Base-by-base conservation (phyloP, 1,140 invertebrate genomes). In the Idris sp. region DNA sequence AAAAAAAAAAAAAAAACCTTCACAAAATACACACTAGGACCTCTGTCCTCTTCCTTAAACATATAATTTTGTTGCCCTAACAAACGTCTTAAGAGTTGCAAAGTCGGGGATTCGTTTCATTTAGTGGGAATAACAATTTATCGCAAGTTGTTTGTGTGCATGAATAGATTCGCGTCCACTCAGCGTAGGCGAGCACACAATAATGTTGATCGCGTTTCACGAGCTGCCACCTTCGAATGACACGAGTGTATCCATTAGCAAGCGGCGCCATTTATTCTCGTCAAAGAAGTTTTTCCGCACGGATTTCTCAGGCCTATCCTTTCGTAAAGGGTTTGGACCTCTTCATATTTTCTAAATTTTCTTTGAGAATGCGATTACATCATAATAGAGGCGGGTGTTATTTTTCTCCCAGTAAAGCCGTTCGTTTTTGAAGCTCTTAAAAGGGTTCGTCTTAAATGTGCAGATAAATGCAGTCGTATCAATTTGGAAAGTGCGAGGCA, bases 161-260 rank as follows among this genome's bases (percentile, higher is more conserved):
- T n/a, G n/a, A n/a, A n/a, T n/a, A n/a, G n/a, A 22, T 8, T 14
- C 6, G 16, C 61, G 74, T 82, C 74, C 74, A 80, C 74, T 79
- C 76, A 31, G 65, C 44, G 76, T 75, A 79, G 79, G 75, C 78
- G 78, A 22, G 6, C 2, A 22, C 36, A 14, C 36, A 38, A 9
- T 68, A 49, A 81, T 82, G 78, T 77, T 83, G 83, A 85, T 85
- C 83, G 83, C 69, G 79, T 85, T 85, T 85, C 79, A 85, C 83
- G 83, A 80, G 73, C 83, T 84, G 79, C 81, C 83, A 85, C 83
- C 83, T 85, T 68, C 79, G 77, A 85, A 85, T 83, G 76, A 71
- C 58, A 41, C 61, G 58, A 58, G 67, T 62, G 77, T 72, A 81
- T 82, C 81, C 79, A 83, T 83, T 83, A 83, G 76, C 73, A 75